A percentile compares a stretch with the other conserved stretches of the same genome.
These are phyloP conservation scores for Sebastes nivosus DNA, from an alignment of 2,797 vertebrate species.

Conservation along the genomic window DNA sequence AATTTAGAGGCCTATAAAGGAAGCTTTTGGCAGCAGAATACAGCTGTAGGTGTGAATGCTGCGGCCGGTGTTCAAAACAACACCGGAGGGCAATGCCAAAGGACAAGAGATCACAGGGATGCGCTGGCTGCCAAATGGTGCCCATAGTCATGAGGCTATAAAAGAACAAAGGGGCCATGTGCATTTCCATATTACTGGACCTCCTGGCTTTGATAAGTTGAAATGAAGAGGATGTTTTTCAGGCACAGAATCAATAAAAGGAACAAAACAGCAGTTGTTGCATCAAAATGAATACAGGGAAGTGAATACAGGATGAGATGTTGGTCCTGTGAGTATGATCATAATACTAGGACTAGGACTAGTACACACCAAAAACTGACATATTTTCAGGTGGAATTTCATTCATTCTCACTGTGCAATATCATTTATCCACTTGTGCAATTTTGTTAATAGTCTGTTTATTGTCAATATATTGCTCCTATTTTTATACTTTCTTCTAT, in stretches of 20 bases:
- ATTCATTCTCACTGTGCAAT: too few species aligned
- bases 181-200: background rate
- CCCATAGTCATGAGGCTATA: background rate
- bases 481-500: too few species aligned
- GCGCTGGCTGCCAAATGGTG: conserved; percentile 8
- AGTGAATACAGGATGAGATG: too few species aligned
- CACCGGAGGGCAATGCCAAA: conserved; percentile 7
- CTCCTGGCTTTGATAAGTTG: conserved; percentile 6
- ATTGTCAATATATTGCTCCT: too few species aligned
- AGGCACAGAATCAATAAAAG: background rate
- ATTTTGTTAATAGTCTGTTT: too few species aligned
- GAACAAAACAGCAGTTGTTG: background rate
- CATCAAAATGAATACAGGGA: background rate
- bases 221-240: background rate
- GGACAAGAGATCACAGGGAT: conserved; percentile 29
- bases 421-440: too few species aligned
- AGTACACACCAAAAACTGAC: too few species aligned
- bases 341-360: too few species aligned
- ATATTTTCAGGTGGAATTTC: too few species aligned
- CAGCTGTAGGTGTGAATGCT: conserved; percentile 19
- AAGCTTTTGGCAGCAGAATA: background rate
- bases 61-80: conserved; percentile 15
- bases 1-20: background rate
- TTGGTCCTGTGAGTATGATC: background rate
- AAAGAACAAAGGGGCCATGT: conserved; percentile 34